Evolutionary conservation across 2,113 vertebrate species (phyloP), one percentile per base, ranked within the genome.

Genomic region (Clupea harengus): DNA sequence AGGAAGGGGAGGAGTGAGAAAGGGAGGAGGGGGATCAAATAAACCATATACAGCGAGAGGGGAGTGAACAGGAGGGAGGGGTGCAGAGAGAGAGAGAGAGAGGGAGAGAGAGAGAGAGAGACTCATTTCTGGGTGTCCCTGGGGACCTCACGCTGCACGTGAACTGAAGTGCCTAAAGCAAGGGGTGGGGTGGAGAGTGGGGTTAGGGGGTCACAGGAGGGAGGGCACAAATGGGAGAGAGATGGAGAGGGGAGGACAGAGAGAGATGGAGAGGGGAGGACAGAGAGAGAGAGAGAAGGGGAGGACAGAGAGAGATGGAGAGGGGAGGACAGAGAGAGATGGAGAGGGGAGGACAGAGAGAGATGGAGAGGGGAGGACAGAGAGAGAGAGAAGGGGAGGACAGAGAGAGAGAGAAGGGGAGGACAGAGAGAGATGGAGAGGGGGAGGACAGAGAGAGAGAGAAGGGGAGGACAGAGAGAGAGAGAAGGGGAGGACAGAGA

Each of bases 121-220:
- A 39, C 0, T 72, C 64, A 28, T 72, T 72, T 72, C 25, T 72
- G 64, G 64, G 64, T 72, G 64, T 72, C 64, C 15, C 64, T 11
- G 11, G 64, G 64, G 64, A 72, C 64, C 28, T 28, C 25, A 13
- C 1, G 11, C 64, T 72, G 64, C n/a, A 72, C 9, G 9, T 49
- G 8, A 49, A 49, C 22, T 64, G 60, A 64, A 64, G n/a, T 6
- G 60, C 52, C 52, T 54, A 1, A 20, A 54, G 52, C 18, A 20
- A 60, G 57, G 54, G 87, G 49, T 54, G 44, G 84, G 54, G 82
- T 54, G 8, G 72, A 81, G 72, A 52, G 72, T 20, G 82, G 83
- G 75, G 46, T 45, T 39, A 39, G 39, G 25, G 17, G 57, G 22
- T 60, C 57, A 20, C 72, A 54, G 82, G 45, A 49, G 8, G 20